phyloP scores from a whole-genome alignment of 1,140 invertebrate species.

The Magallana ariakensis region DNA sequence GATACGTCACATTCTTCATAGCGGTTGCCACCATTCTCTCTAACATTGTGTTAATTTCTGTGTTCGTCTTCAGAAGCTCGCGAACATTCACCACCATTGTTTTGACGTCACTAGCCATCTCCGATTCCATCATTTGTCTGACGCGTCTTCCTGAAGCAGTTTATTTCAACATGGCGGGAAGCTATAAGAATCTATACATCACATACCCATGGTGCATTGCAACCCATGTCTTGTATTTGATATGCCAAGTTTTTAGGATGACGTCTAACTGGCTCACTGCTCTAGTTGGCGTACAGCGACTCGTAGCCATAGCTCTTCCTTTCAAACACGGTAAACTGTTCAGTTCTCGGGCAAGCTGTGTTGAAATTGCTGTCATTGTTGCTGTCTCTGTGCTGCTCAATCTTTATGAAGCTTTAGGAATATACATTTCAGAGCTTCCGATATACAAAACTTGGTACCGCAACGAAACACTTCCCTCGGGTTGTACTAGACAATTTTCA shows the following conservation, averaged over 20 bases:
- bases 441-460: not conserved
- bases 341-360: constrained; percentile 15
- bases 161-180: constrained; percentile 49
- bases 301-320: constrained; percentile 44
- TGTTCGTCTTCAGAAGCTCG: constrained; percentile 45
- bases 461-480: constrained; percentile 5
- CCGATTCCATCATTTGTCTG: constrained; percentile 53
- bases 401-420: constrained; percentile 39
- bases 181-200: constrained; percentile 44
- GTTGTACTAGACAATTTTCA: not conserved
- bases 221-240: constrained; percentile 23
- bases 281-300: constrained; percentile 50
- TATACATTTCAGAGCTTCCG: constrained; percentile 35
- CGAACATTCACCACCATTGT: constrained; percentile 47
- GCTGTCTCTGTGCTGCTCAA: constrained; percentile 39
- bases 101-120: constrained; percentile 44
- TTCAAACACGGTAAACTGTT: constrained; percentile 47
- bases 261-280: constrained; percentile 57
- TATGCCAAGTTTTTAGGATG: constrained; percentile 37
- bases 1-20: constrained; percentile 28
- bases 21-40: constrained; percentile 47
- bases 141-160: constrained; percentile 22
- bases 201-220: constrained; percentile 47
- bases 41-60: constrained; percentile 49
- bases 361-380: constrained; percentile 12